Conservation (phyloP, 2,797 vertebrate species). For the Enoplosus armatus region DNA sequence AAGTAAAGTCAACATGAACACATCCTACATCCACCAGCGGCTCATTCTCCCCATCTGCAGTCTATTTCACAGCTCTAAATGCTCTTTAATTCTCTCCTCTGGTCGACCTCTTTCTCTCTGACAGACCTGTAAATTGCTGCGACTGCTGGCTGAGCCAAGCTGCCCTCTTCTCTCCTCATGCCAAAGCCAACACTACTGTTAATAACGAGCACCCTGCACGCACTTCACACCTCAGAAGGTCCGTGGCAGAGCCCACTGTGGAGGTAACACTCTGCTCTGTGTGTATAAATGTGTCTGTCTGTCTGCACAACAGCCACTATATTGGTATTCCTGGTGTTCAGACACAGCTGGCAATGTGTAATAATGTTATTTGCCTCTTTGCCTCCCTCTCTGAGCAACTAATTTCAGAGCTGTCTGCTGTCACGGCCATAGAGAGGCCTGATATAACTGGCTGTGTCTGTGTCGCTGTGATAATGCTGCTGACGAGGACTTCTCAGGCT, state of each 20-base stretch:
- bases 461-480: slow-evolving; percentile 53
- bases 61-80: slow-evolving; percentile 68
- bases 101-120: slow-evolving; percentile 65
- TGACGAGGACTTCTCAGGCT: slow-evolving; percentile 58
- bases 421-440: slow-evolving; percentile 50
- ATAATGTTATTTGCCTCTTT: slow-evolving; percentile 65
- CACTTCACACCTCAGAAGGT: slow-evolving; percentile 67
- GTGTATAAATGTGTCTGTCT: slow-evolving; percentile 22
- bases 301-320: slow-evolving; percentile 36
- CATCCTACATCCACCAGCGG: slow-evolving; percentile 56
- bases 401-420: slow-evolving; percentile 65
- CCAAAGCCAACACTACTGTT: slow-evolving; percentile 68
- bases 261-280: slow-evolving; percentile 30
- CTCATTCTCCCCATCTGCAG: slow-evolving; percentile 47
- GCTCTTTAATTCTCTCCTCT: slow-evolving; percentile 70
- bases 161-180: slow-evolving; percentile 57
- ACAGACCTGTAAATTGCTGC: slow-evolving; percentile 72
- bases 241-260: slow-evolving; percentile 37
- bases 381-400: slow-evolving; percentile 49
- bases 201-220: slow-evolving; percentile 66
- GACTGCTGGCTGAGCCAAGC: slow-evolving; percentile 67
- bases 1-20: slow-evolving; percentile 67
- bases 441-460: slow-evolving; percentile 54
- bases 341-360: slow-evolving; percentile 67
- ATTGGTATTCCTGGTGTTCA: slow-evolving; percentile 58